Base-by-base conservation (phyloP, 2,888 invertebrate species). In the Apamea sordens region DNA sequence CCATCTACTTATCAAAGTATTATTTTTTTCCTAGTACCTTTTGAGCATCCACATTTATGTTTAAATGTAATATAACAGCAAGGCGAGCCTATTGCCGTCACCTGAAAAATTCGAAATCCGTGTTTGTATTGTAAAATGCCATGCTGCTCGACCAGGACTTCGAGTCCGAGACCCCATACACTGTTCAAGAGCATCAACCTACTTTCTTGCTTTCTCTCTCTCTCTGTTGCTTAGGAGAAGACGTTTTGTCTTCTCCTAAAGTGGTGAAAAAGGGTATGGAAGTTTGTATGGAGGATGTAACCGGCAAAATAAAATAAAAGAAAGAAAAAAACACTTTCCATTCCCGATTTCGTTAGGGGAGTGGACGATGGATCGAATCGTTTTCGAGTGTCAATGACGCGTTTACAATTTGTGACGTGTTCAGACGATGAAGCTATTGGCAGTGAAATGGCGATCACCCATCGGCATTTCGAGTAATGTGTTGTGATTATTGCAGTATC, bases 391-490 rank as follows among this genome's bases (percentile, higher is more conserved):
- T 59, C 69, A 82, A 73, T 69, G 82, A 70, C 15, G 56, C 69
- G 56, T 64, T 73, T 32, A 75, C 28, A 73, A 63, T 83, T 56
- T 77, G 72, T 71, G 76, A 71, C 41, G 56, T 65, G 28, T 79
- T 65, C 82, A 41, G 56, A 28, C 41, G 36, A 65, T 73, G 67
- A 53, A 81, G 67, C 41, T 73, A 68, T 81, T 81, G 32, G 21
- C 50, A 61, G 15, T 24, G 61, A 18, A 81, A 74, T 28, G 44
- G 24, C 41, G 24, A 53, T 69, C 41, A 44, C 44, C 32, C 63
- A 53, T 71, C 32, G 44, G 21, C 13, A 36, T 76, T 61, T 18
- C 36, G 8, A 36, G 36, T 24, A 28, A 67, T 28, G 24, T 76
- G 32, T 28, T 36, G 44, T 41, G 59, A 61, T 73, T 74, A 75